Evolutionary conservation across 2,113 vertebrate genomes (phyloP).

Genomic region (Prietella phreatophila): DNA sequence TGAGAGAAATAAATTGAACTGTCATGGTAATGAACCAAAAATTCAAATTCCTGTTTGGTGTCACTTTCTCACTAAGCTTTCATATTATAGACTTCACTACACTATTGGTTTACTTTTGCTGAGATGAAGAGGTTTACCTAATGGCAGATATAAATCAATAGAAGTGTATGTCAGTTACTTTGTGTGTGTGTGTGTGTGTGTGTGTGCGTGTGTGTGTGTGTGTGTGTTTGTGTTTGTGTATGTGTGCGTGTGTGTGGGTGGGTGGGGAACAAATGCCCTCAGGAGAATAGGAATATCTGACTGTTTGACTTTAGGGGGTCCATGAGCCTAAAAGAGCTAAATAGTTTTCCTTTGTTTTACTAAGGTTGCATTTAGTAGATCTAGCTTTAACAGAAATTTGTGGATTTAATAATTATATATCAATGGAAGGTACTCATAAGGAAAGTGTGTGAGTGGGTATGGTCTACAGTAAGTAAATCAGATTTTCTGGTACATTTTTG

Average conservation of each 20-base stretch:
- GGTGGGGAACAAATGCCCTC: background rate
- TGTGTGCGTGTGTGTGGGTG: background rate
- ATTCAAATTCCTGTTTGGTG: slow-evolving; percentile 14
- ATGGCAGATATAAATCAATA: slow-evolving; percentile 3
- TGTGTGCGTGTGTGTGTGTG: slow-evolving; percentile 16
- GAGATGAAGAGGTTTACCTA: background rate
- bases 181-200: slow-evolving; percentile 21
- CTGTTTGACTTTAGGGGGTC: background rate
- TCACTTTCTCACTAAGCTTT: slow-evolving; percentile 30
- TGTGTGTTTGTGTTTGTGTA: background rate
- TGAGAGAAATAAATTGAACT: slow-evolving; percentile 19
- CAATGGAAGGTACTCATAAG: background rate
- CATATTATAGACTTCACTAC: slow-evolving; percentile 19
- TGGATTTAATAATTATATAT: background rate
- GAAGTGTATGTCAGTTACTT: background rate
- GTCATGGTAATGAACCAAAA: slow-evolving; percentile 37
- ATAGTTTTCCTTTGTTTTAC: background rate
- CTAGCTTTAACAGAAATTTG: background rate
- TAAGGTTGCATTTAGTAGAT: background rate
- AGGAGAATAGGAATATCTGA: background rate
- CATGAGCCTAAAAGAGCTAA: background rate
- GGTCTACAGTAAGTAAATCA: background rate
- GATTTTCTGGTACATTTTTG: background rate
- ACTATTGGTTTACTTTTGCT: background rate
- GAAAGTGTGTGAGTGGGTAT: background rate